Base-by-base conservation (phyloP, 2,888 invertebrate species). In the Drosophila stalkeri region DNA sequence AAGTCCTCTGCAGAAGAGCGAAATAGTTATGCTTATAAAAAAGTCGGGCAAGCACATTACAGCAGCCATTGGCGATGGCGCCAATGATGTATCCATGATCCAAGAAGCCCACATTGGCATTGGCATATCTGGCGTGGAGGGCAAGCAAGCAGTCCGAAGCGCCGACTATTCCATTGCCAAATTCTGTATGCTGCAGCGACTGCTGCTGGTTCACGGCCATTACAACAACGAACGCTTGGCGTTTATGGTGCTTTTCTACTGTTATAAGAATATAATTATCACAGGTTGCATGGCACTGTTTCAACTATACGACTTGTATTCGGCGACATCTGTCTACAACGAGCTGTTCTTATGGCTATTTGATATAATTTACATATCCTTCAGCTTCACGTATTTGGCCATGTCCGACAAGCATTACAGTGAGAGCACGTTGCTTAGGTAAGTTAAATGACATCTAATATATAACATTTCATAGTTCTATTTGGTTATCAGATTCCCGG, bases 31-130 rank as follows among this genome's bases (percentile, higher is more conserved):
- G 76, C 91, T 99, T 91, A 96, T 99, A 5, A 93, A 93, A 75
- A 90, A 80, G 0, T 69, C 87, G 0, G 80, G 94, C 41, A 93
- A 87, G 14, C 97, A 98, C 1, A 95, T 96, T 41, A 98, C 98
- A 0, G 98, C 98, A 0, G 98, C 99, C 0, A 97, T 99, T 47
- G 99, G 99, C 0, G 99, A 99, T 91, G 99, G 99, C 0, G 99
- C 98, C 46, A 99, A 99, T 92, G 99, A 99, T 92, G 98, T 99
- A 43, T 97, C 98, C 44, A 99, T 99, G 99, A 98, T 99, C 86
- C 98, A 98, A 91, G 98, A 98, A 91, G 98, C 99, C 0, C 98
- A 99, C 89, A 97, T 98, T 16, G 98, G 98, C 63, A 94, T 98
- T 66, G 98, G 97, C 78, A 95, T 96, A 60, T 94, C 94, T 75